Evolutionary conservation across 1,140 invertebrate genomes (phyloP).

Genomic region (Drosophila navojoa): DNA sequence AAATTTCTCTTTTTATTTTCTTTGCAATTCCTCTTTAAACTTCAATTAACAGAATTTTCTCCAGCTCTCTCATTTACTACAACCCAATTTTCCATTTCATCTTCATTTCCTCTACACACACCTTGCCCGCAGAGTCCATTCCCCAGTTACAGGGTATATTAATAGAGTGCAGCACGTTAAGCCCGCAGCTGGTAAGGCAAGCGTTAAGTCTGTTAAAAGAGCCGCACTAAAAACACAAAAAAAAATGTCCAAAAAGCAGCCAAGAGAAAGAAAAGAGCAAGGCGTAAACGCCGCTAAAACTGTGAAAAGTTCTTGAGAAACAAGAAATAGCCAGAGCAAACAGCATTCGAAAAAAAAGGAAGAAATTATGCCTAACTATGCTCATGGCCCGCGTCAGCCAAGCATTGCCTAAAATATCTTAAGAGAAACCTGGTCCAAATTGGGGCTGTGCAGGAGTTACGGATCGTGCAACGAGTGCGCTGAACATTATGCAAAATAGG

Average conservation of each 20-base stretch:
- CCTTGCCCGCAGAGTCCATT: not conserved
- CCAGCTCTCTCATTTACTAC: too few species aligned
- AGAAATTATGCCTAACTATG: not conserved
- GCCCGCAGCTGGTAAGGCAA: conserved; percentile 21
- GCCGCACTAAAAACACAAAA: conserved; percentile 24
- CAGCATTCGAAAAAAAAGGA: not conserved
- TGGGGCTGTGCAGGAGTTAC: not conserved
- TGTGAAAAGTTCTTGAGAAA: not conserved
- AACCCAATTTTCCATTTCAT: too few species aligned
- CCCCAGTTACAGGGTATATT: conserved; percentile 19
- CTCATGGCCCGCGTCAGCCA: not conserved
- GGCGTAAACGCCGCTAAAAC: not conserved
- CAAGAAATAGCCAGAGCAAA: not conserved
- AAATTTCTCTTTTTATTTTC: too few species aligned
- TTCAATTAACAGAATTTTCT: too few species aligned
- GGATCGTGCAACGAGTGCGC: conserved; percentile 8
- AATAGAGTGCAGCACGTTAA: conserved; percentile 41
- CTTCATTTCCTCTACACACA: too few species aligned
- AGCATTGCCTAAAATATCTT: not conserved
- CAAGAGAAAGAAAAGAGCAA: conserved; percentile 16
- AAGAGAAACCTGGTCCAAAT: not conserved
- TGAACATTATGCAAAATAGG: conserved; percentile 67
- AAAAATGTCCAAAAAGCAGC: conserved; percentile 19
- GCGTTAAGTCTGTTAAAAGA: conserved; percentile 55
- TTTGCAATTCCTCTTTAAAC: too few species aligned